Percentiles rank a stretch among this genome's conserved stretches.
Evolutionary conservation across 2,888 invertebrate species (phyloP).

Genomic region (Ennomos fuscantarius): DNA sequence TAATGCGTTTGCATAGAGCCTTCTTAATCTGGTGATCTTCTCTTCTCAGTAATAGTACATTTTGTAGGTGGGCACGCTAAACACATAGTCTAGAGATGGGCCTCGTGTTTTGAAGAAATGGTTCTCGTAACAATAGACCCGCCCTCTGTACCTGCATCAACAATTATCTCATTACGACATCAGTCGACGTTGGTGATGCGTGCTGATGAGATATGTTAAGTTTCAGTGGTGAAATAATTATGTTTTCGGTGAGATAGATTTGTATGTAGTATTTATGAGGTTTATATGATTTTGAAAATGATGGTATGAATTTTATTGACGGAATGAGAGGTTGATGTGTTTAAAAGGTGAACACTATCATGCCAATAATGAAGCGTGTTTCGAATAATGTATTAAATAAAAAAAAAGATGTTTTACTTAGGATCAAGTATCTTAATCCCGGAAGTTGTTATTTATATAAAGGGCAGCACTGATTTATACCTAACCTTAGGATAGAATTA

Average conservation of each 20-base stretch:
- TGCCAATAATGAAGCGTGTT: too few species aligned
- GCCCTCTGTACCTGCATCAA: conserved; percentile 84
- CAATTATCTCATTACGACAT: conserved; percentile 58
- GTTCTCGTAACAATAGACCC: conserved; percentile 83
- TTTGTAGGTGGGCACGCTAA: conserved; percentile 82
- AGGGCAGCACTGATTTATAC: conserved; percentile 4
- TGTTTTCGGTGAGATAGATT: conserved; percentile 17
- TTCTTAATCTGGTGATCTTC: conserved; percentile 49
- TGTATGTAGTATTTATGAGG: conserved; percentile 1
- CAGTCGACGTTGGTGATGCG: conserved; percentile 34
- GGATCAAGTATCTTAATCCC: too few species aligned
- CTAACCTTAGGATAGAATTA: conserved; percentile 14
- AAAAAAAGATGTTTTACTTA: too few species aligned
- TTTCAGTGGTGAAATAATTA: conserved; percentile 12
- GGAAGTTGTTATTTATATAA: too few species aligned
- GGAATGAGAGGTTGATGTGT: too few species aligned
- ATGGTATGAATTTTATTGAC: too few species aligned
- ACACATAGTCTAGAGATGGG: conserved; percentile 79
- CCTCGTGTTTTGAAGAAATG: conserved; percentile 83
- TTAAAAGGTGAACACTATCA: too few species aligned
- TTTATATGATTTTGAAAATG: too few species aligned
- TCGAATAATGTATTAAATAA: too few species aligned
- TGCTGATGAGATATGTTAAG: conserved; percentile 49
- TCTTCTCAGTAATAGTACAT: conserved; percentile 78
- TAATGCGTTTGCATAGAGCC: conserved; percentile 1